Percentiles rank a stretch among this genome's conserved stretches.
Conservation (phyloP, 2,113 vertebrate genomes). For the Rhegmatorhina hoffmannsi region DNA sequence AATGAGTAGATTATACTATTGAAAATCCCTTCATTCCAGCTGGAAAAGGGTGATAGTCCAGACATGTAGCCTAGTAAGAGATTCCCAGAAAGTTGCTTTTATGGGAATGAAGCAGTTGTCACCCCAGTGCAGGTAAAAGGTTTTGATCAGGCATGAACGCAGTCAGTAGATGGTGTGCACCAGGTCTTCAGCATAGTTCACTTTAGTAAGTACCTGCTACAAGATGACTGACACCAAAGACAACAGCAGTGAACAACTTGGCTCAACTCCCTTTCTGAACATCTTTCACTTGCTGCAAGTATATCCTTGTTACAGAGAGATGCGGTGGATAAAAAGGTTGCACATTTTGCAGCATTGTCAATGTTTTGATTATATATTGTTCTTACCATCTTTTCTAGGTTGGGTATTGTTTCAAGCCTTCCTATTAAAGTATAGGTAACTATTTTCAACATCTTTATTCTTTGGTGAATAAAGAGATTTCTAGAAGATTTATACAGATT, state of each 20-base stretch:
- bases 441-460: background rate
- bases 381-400: background rate
- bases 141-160: background rate
- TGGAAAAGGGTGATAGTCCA: background rate
- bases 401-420: background rate
- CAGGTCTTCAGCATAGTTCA: background rate
- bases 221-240: background rate
- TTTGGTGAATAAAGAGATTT: constrained; percentile 23
- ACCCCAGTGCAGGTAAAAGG: background rate
- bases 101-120: background rate
- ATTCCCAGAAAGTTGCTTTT: background rate
- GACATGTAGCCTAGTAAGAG: background rate
- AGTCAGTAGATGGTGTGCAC: background rate
- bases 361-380: constrained; percentile 10
- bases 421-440: background rate
- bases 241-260: background rate
- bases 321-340: background rate
- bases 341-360: constrained; percentile 8
- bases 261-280: background rate
- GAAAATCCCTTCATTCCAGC: background rate
- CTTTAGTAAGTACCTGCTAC: background rate
- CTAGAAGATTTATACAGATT: constrained; percentile 7
- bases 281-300: background rate
- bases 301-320: background rate
- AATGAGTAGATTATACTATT: background rate